Evolutionary conservation across 2,888 invertebrate species (phyloP).

Genomic region (Acleris emargana): DNA sequence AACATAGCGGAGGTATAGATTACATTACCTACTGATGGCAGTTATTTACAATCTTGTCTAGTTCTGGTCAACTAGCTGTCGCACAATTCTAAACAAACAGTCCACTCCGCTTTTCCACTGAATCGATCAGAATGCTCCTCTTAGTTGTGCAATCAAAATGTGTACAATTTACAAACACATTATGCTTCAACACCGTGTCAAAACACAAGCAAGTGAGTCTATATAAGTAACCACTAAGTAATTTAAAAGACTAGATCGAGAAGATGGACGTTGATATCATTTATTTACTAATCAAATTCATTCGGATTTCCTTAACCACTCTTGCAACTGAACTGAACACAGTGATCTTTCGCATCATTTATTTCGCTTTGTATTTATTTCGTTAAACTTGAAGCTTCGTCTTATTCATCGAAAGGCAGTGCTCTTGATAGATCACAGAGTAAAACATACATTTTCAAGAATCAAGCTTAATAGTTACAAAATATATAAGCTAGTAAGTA

Average conservation of each 20-base stretch:
- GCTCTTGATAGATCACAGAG: not conserved
- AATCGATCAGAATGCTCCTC: constrained; percentile 38
- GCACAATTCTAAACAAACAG: constrained; percentile 4
- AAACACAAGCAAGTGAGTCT: constrained; percentile 51
- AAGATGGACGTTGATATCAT: constrained; percentile 46
- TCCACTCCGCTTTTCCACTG: constrained; percentile 12
- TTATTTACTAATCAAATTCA: constrained; percentile 25
- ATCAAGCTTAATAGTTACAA: not conserved
- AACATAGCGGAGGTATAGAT: constrained; percentile 5
- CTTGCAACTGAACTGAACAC: constrained; percentile 7
- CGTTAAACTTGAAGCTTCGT: constrained; percentile 10
- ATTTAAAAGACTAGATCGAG: constrained; percentile 52
- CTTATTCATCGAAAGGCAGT: constrained; percentile 2
- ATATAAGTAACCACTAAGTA: constrained; percentile 50
- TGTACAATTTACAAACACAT: constrained; percentile 68
- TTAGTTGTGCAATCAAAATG: constrained; percentile 73
- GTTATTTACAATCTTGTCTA: constrained; percentile 2
- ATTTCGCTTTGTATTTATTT: constrained; percentile 12
- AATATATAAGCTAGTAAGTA: constrained; percentile 12
- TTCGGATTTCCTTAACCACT: constrained; percentile 23
- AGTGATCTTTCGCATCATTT: constrained; percentile 15
- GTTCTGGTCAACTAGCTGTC: not conserved
- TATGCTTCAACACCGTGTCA: constrained; percentile 52
- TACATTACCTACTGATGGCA: constrained; percentile 1
- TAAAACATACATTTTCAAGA: constrained; percentile 8